Evolutionary conservation across 2,888 invertebrate genomes (phyloP).

Genomic region (Dinocampus coccinellae): DNA sequence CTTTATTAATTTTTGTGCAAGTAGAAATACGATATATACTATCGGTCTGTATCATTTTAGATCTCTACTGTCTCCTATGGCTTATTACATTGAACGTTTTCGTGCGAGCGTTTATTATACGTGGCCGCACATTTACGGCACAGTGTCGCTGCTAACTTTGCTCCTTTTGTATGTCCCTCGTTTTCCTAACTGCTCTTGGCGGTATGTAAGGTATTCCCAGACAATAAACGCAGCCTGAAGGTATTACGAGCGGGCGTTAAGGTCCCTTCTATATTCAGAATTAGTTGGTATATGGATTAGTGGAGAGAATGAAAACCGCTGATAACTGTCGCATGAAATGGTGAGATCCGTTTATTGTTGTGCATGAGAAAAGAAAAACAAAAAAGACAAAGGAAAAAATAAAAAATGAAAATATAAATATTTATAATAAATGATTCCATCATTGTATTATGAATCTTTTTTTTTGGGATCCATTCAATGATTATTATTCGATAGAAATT

Average conservation of each 20-base stretch:
- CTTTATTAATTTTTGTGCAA: no score
- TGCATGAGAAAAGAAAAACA: no score
- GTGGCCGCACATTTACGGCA: not conserved
- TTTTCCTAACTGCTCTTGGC: constrained; percentile 19
- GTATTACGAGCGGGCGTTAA: constrained; percentile 27
- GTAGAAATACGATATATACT: not conserved
- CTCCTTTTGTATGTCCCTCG: constrained; percentile 1
- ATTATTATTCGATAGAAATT: no score
- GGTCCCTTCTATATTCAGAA: constrained; percentile 24
- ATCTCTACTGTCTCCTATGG: not conserved
- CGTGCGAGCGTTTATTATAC: constrained; percentile 22
- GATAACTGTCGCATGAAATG: not conserved
- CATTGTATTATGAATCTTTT: no score
- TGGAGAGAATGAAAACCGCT: constrained; percentile 7
- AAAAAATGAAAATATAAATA: no score
- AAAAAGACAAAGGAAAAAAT: no score
- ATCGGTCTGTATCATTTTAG: not conserved
- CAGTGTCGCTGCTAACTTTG: constrained; percentile 1
- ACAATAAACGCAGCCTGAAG: constrained; percentile 21
- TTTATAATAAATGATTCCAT: no score
- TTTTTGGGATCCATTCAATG: no score
- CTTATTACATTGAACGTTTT: constrained; percentile 6
- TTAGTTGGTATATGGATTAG: constrained; percentile 30
- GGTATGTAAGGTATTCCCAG: constrained; percentile 27
- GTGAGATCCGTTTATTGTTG: not conserved